Evolutionary conservation across 2,113 vertebrate species (phyloP).

Genomic region (Bagarius yarrelli): DNA sequence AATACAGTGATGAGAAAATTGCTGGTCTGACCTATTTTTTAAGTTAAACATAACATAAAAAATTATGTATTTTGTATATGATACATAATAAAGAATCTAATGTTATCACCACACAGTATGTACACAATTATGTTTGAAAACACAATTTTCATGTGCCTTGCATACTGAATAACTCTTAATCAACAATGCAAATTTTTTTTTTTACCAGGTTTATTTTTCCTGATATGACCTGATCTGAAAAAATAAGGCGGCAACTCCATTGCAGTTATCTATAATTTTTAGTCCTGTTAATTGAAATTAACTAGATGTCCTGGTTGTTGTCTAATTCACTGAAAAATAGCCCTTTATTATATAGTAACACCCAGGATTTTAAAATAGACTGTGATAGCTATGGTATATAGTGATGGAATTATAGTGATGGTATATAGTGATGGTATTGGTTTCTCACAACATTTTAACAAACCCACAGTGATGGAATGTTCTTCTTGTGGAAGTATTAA

Average conservation of each 20-base stretch:
- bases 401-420: conserved; percentile 3
- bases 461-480: conserved; percentile 3
- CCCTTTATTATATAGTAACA: too few relatives aligned
- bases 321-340: background rate
- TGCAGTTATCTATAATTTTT: background rate
- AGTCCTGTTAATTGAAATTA: background rate
- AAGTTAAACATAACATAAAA: too few relatives aligned
- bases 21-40: background rate
- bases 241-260: background rate
- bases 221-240: background rate
- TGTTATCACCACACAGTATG: background rate
- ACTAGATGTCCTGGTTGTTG: background rate
- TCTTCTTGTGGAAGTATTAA: conserved; percentile 17
- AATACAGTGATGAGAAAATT: background rate
- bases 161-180: background rate
- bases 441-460: conserved; percentile 53
- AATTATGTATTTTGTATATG: background rate
- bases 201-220: background rate
- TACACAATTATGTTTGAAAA: background rate
- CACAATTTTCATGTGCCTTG: background rate
- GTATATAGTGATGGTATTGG: background rate
- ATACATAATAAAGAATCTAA: background rate
- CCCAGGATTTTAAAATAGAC: too few relatives aligned
- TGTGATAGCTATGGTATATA: too few relatives aligned
- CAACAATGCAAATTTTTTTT: background rate